phyloP scores from a whole-genome alignment of 23 tunicate genomes.

The Ascidia mentula region DNA sequence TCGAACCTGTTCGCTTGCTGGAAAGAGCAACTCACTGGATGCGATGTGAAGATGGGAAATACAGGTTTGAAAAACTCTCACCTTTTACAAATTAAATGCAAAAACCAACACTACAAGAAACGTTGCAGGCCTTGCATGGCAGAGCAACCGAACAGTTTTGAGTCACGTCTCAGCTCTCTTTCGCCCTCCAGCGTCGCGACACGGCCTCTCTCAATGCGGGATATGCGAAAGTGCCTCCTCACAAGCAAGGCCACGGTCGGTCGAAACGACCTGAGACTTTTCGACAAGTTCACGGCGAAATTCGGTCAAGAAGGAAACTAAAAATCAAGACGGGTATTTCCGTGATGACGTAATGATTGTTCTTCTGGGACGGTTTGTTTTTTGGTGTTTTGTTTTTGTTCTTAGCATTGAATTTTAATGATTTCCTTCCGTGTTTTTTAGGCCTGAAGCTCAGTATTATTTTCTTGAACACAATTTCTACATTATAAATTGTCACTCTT shows the following conservation, averaged over 20 bases:
- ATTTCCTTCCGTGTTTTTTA: too few species aligned
- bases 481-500: too few species aligned
- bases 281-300: slow-evolving; percentile 25
- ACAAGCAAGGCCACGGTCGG: slow-evolving; percentile 30
- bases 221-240: slow-evolving; percentile 20
- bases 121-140: slow-evolving; percentile 11
- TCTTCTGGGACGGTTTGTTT: background rate
- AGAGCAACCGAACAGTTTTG: background rate
- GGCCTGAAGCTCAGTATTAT: too few species aligned
- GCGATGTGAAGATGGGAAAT: slow-evolving; percentile 8
- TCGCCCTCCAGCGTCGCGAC: slow-evolving; percentile 17
- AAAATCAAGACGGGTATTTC: background rate
- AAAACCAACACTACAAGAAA: background rate
- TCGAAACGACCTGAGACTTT: slow-evolving; percentile 16
- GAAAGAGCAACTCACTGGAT: slow-evolving; percentile 26
- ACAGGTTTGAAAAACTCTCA: background rate
- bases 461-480: too few species aligned
- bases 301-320: slow-evolving; percentile 41
- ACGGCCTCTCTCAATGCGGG: background rate
- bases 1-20: slow-evolving; percentile 43
- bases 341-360: background rate
- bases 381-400: background rate
- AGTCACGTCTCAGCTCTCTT: background rate
- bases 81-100: background rate
- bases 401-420: background rate